Evolutionary conservation across 64 coral and sea anemone species (phyloP), one percentile per base, ranked within the genome.

Genomic region (Dendrophyllia cribrosa): DNA sequence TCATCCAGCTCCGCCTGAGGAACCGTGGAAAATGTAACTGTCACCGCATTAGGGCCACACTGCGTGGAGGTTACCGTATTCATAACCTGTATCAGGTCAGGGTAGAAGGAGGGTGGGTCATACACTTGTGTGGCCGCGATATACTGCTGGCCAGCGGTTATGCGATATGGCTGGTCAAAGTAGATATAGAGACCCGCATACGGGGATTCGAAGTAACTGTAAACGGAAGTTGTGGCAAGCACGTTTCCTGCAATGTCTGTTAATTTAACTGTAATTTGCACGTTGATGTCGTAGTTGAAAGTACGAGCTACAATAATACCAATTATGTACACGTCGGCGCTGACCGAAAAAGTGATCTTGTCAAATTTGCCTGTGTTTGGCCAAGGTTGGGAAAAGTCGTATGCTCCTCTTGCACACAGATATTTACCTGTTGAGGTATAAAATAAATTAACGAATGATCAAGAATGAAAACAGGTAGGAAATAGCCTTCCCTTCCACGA

Each of bases 341-440:
- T 78, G 9, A 78, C 7, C n/a, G 21, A 23, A 23, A 78, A 78
- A 24, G 75, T 46, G 9, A 78, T 78, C 51, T 78, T 78, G 51
- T 78, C 75, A 51, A 78, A 78, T 25, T 78, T 78, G 75, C 49
- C 75, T 7, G 8, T 3, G 19, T n/a, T 17, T 58, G 46, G 11
- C 75, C 75, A 34, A 34, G 34, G 34, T 34, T 34, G 34, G 34
- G 2, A 34, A 34, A 34, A 34, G 34, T 34, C 34, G 34, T 34
- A 34, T 34, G 0, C 34, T 34, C 34, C 34, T 34, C 34, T 56
- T 56, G 4, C 10, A 55, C 75, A 78, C 14, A 11, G 22, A 14
- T 56, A 78, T 2, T 3, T 11, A 55, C 6, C 75, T 56, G 51
- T 9, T 56, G 34, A 12, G 53, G 5, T 9, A 56, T 9, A 56